Conservation (phyloP, 2,797 vertebrate species). For the Enteromius viviparus region DNA sequence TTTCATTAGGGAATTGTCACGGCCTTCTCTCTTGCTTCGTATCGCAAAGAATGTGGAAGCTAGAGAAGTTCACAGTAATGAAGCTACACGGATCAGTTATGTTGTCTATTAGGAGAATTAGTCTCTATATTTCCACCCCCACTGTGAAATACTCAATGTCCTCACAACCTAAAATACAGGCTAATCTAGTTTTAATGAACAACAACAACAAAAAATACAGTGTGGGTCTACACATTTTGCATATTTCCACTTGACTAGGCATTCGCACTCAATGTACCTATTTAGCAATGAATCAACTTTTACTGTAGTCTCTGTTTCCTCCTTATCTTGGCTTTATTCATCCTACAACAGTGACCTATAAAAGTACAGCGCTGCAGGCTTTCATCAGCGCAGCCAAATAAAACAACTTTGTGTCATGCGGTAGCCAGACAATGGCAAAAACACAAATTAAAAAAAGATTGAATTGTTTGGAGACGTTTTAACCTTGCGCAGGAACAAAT, state of each 20-base stretch:
- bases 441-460: constrained; percentile 46
- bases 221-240: neutral
- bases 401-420: constrained; percentile 35
- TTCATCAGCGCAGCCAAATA: constrained; percentile 48
- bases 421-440: constrained; percentile 30
- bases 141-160: constrained; percentile 18
- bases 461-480: constrained; percentile 53
- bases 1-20: constrained; percentile 28
- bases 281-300: neutral
- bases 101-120: constrained; percentile 23
- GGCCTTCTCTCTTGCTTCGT: neutral
- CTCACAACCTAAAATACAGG: neutral
- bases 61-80: constrained; percentile 20
- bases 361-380: constrained; percentile 19
- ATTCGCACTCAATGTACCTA: neutral
- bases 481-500: constrained; percentile 52
- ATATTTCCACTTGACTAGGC: neutral
- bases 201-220: neutral
- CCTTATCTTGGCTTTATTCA: neutral
- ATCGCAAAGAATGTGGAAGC: neutral
- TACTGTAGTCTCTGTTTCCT: neutral
- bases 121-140: constrained; percentile 13
- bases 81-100: constrained; percentile 20
- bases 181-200: constrained; percentile 3
- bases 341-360: constrained; percentile 31